phyloP scores from a whole-genome alignment of 2,797 vertebrate genomes.

The Sphaeramia orbicularis region DNA sequence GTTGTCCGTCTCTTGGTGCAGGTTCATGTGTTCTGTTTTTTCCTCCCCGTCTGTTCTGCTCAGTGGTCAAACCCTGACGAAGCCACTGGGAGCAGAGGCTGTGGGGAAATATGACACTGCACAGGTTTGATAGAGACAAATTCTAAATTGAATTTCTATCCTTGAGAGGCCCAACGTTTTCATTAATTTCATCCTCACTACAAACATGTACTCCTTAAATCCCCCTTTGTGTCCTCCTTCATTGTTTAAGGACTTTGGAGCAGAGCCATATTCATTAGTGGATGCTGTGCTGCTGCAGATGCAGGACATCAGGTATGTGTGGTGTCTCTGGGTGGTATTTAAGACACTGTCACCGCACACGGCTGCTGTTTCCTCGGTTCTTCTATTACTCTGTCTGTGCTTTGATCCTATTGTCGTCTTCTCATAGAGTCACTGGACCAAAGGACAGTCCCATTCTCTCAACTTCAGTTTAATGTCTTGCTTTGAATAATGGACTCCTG shows the following conservation, averaged over 20 bases:
- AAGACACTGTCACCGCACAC: constrained; percentile 49
- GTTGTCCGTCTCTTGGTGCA: too few species aligned
- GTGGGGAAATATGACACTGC: constrained; percentile 36
- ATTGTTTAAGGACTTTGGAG: constrained; percentile 67
- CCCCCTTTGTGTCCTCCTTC: constrained; percentile 60
- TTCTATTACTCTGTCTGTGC: constrained; percentile 11
- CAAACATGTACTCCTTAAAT: constrained; percentile 55
- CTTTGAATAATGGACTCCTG: neutral
- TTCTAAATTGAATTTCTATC: constrained; percentile 66
- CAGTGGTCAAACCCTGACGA: constrained; percentile 48
- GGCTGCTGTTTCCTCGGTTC: neutral
- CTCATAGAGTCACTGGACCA: constrained; percentile 5
- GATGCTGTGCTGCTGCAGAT: constrained; percentile 38
- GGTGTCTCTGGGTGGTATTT: constrained; percentile 31
- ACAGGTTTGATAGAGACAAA: constrained; percentile 61
- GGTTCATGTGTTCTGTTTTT: too few species aligned
- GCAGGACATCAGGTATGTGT: constrained; percentile 52
- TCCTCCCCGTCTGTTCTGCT: constrained; percentile 38
- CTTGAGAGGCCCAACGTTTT: constrained; percentile 51
- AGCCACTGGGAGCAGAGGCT: constrained; percentile 47
- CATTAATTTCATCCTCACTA: constrained; percentile 65
- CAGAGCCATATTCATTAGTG: constrained; percentile 59
- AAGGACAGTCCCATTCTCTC: constrained; percentile 21
- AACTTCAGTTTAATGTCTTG: neutral
- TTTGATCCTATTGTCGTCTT: constrained; percentile 14